Evolutionary conservation across 2,113 vertebrate species (phyloP), one percentile per base, ranked within the genome.

Genomic region (Lophius piscatorius): DNA sequence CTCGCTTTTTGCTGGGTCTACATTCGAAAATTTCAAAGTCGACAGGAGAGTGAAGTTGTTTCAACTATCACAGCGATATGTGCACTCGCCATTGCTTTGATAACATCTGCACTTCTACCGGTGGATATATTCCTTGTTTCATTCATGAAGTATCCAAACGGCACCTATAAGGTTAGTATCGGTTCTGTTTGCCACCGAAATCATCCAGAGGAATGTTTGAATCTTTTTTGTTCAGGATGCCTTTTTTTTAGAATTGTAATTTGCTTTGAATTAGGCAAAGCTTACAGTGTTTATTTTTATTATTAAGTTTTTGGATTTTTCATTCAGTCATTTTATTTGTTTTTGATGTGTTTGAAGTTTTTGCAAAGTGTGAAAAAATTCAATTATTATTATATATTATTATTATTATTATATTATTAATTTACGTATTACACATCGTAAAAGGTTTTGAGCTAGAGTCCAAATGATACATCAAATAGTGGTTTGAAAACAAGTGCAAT

Each of bases 101-200:
- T 98, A 85, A 95, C 96, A 0, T 98, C 97, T 14, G 96, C 98
- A 0, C 94, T 99, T 4, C 88, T 98, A 18, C 97, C 97, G 3
- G 96, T 99, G 87, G 97, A 99, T 69, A 99, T 99, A 82, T 99
- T 99, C 76, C 89, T 99, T 41, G 97, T 99, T 78, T 99, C 97
- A 0, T 99, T 95, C 70, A 96, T 98, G 95, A 99, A 99, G 88
- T 91, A 94, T 74, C 91, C 88, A 70, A 97, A 98, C 77, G 96
- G 97, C n/a, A 97, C 96, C 55, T 99, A 96, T 88, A 99, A 98
- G 95, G 97, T 98, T 90, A 56, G 78, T 82, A 49, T 63, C 48
- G 16, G 8, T 66, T 65, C 26, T 26, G 14, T 17, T 67, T 58
- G 51, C 42, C 31, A 13, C 13, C 35, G 44, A 17, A 50, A 12